Percentiles rank a stretch among this genome's conserved stretches.
Conservation (phyloP, 2,888 invertebrate genomes). For the Athripsodes cinereus region DNA sequence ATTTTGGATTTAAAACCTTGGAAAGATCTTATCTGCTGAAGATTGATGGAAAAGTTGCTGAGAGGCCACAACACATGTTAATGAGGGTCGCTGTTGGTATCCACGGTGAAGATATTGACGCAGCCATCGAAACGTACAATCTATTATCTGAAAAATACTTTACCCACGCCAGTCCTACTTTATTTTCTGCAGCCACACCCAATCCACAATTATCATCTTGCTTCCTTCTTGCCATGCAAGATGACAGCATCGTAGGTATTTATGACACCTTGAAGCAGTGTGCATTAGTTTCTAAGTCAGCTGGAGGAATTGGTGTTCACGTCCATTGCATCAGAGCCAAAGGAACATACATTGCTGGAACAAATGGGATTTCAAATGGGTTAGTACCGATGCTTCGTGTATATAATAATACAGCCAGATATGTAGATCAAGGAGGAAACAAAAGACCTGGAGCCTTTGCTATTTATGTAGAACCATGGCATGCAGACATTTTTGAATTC, state of each 20-base stretch:
- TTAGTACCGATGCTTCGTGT: slow-evolving; percentile 93
- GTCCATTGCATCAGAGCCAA: slow-evolving; percentile 92
- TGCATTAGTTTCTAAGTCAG: slow-evolving; percentile 93
- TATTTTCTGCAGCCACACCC: slow-evolving; percentile 91
- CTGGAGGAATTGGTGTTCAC: slow-evolving; percentile 95
- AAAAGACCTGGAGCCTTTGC: slow-evolving; percentile 98
- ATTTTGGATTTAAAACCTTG: slow-evolving; percentile 98
- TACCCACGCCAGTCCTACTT: slow-evolving; percentile 96
- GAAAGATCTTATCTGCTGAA: slow-evolving; percentile 92
- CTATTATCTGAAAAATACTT: slow-evolving; percentile 92
- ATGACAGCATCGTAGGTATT: slow-evolving; percentile 94
- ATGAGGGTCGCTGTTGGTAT: slow-evolving; percentile 97
- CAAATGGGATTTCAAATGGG: slow-evolving; percentile 92
- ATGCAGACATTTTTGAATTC: slow-evolving; percentile 94
- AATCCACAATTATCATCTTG: slow-evolving; percentile 93
- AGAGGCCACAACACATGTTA: slow-evolving; percentile 97
- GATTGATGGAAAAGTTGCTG: slow-evolving; percentile 86
- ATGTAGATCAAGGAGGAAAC: slow-evolving; percentile 97
- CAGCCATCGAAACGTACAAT: slow-evolving; percentile 94
- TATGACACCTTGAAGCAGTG: slow-evolving; percentile 88
- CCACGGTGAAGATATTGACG: slow-evolving; percentile 88
- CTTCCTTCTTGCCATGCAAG: slow-evolving; percentile 88
- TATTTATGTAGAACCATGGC: slow-evolving; percentile 98
- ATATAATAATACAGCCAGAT: slow-evolving; percentile 91
- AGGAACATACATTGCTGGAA: slow-evolving; percentile 88